phyloP scores from a whole-genome alignment of 2,797 vertebrate species.

The Ptychadena robeensis region DNA sequence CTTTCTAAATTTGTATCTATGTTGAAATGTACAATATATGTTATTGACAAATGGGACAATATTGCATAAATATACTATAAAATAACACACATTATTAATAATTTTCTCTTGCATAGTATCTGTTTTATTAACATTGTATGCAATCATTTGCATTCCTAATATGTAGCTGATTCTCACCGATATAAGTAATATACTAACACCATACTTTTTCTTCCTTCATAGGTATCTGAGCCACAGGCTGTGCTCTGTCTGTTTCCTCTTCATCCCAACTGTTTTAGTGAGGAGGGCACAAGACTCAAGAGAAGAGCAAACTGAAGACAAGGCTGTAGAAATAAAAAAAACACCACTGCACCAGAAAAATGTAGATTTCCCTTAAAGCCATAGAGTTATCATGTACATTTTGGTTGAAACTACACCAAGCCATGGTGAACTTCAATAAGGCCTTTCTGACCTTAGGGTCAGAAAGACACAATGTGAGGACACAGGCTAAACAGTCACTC shows the following conservation, averaged over 20 bases:
- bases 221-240: constrained; percentile 42
- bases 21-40: too few relatives aligned
- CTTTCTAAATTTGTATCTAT: too few relatives aligned
- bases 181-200: not conserved
- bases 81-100: too few relatives aligned
- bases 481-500: constrained; percentile 32
- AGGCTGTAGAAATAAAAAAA: constrained; percentile 52
- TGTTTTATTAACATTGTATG: not conserved
- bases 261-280: constrained; percentile 41
- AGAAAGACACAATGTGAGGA: constrained; percentile 4
- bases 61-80: too few relatives aligned
- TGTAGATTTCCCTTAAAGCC: constrained; percentile 58
- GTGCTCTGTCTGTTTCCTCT: constrained; percentile 55
- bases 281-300: constrained; percentile 41
- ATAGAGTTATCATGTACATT: constrained; percentile 57
- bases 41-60: too few relatives aligned
- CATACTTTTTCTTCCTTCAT: not conserved
- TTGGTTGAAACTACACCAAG: constrained; percentile 22
- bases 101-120: too few relatives aligned
- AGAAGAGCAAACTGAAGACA: constrained; percentile 35
- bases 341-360: constrained; percentile 26
- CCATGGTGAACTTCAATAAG: constrained; percentile 35
- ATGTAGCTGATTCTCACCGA: not conserved
- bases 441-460: constrained; percentile 19
- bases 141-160: not conserved